Evolutionary conservation across 2,888 invertebrate genomes (phyloP).

Genomic region (Oscheius sp.): DNA sequence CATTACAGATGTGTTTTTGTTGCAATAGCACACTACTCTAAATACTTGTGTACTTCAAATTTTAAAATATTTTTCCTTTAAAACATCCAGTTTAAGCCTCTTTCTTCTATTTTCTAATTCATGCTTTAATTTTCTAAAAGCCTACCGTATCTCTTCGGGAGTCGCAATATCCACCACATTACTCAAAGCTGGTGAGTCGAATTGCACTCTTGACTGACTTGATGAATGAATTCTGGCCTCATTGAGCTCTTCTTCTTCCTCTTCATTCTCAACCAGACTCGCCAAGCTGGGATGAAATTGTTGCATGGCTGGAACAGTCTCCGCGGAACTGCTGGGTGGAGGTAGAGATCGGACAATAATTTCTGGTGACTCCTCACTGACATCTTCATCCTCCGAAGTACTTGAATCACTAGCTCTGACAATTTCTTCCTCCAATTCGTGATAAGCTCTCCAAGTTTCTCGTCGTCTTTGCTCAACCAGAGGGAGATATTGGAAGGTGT

Average conservation of each 20-base stretch:
- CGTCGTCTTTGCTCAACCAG: constrained; percentile 60
- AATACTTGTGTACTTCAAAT: too few relatives aligned
- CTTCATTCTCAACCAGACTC: constrained; percentile 47
- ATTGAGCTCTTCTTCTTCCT: constrained; percentile 34
- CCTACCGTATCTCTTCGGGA: constrained; percentile 62
- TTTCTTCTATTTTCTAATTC: too few relatives aligned
- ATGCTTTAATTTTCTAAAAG: background rate
- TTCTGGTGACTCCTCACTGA: constrained; percentile 30
- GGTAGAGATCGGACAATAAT: constrained; percentile 27
- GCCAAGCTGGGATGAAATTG: constrained; percentile 53
- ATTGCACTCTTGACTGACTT: constrained; percentile 32
- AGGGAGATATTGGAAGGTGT: constrained; percentile 55
- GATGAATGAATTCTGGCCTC: constrained; percentile 9
- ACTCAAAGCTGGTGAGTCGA: constrained; percentile 21
- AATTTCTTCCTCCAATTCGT: constrained; percentile 45
- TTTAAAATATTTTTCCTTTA: too few relatives aligned
- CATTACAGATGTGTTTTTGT: too few relatives aligned
- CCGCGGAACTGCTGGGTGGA: constrained; percentile 29
- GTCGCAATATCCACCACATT: constrained; percentile 57
- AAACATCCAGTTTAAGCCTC: too few relatives aligned
- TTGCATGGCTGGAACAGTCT: constrained; percentile 42
- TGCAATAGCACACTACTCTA: too few relatives aligned
- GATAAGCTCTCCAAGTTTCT: constrained; percentile 66
- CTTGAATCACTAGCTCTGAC: constrained; percentile 43
- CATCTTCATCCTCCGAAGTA: constrained; percentile 44